A percentile compares a stretch with the other conserved stretches of the same genome.
These are phyloP conservation scores for Globodera ellingtonae DNA, from an alignment of 1,140 invertebrate species.

Conservation along the genomic window DNA sequence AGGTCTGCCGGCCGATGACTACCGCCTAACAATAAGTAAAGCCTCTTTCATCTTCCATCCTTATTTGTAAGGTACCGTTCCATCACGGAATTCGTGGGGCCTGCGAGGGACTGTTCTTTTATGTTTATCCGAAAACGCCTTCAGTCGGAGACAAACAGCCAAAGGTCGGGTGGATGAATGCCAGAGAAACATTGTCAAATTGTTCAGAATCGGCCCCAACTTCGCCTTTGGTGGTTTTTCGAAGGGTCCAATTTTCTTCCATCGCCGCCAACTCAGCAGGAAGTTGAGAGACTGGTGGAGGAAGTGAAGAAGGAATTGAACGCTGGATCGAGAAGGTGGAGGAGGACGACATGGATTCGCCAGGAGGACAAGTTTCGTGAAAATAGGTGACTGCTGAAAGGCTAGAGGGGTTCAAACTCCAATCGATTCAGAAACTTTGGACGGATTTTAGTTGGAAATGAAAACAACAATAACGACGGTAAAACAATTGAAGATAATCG, in stretches of 20 bases:
- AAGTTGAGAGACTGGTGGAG: conserved; percentile 1
- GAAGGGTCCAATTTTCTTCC: conserved; percentile 21
- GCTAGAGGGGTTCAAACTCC: background rate
- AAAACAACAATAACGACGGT: background rate
- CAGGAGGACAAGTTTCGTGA: background rate
- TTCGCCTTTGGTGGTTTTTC: conserved; percentile 29
- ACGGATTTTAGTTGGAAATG: background rate
- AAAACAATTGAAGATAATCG: background rate
- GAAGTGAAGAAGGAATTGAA: conserved; percentile 12
- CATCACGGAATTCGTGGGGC: conserved; percentile 8
- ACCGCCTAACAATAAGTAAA: no score
- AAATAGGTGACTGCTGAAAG: background rate
- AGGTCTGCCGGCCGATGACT: background rate
- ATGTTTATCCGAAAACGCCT: conserved; percentile 12
- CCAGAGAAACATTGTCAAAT: background rate
- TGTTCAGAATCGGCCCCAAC: background rate
- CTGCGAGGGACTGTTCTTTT: conserved; percentile 21
- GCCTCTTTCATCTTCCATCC: no score
- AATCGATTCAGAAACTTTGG: background rate
- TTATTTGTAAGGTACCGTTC: conserved; percentile 4
- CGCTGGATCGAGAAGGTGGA: background rate
- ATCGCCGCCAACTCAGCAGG: conserved; percentile 2
- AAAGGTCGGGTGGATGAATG: background rate
- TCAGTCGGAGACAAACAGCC: background rate
- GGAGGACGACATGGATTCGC: background rate